Percentiles rank a stretch among this genome's conserved stretches.
phyloP scores from a whole-genome alignment of 2,113 vertebrate genomes.

The Perca flavescens region DNA sequence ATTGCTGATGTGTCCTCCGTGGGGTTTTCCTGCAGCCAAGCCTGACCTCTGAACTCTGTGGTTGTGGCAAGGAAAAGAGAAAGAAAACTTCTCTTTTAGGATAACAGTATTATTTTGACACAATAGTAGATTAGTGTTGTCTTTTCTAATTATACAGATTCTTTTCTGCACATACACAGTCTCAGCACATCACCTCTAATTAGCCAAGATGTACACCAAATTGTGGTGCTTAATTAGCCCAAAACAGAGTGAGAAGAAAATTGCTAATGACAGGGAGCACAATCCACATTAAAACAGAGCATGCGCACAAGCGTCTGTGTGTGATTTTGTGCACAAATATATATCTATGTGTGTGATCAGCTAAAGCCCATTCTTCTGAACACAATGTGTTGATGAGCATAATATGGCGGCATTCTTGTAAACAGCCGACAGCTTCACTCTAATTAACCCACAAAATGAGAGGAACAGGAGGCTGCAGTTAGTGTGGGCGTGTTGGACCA shows the following conservation, averaged over 20 bases:
- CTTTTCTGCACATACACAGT: slow-evolving; percentile 45
- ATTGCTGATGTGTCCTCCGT: background rate
- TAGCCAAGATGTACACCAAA: slow-evolving; percentile 63
- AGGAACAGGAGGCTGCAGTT: slow-evolving; percentile 74
- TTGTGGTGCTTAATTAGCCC: slow-evolving; percentile 65
- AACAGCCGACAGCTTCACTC: slow-evolving; percentile 80
- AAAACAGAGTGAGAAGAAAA: slow-evolving; percentile 61
- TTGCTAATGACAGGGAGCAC: slow-evolving; percentile 55
- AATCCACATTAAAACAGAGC: slow-evolving; percentile 42
- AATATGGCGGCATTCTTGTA: slow-evolving; percentile 79
- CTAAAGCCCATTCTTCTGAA: slow-evolving; percentile 29
- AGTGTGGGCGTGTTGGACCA: slow-evolving; percentile 69
- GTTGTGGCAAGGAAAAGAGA: background rate
- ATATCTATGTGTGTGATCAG: background rate
- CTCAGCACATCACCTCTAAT: slow-evolving; percentile 65
- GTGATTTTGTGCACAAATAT: background rate
- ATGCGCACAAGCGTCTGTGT: background rate
- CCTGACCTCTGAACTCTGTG: slow-evolving; percentile 33
- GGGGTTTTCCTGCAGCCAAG: background rate
- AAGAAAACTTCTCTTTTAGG: slow-evolving; percentile 7
- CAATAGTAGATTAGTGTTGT: slow-evolving; percentile 49
- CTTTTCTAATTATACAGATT: slow-evolving; percentile 56
- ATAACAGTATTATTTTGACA: slow-evolving; percentile 30
- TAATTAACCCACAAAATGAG: slow-evolving; percentile 84
- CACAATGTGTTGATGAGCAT: slow-evolving; percentile 57